Conservation (phyloP, 2,113 vertebrate species). For the Callipepla squamata region DNA sequence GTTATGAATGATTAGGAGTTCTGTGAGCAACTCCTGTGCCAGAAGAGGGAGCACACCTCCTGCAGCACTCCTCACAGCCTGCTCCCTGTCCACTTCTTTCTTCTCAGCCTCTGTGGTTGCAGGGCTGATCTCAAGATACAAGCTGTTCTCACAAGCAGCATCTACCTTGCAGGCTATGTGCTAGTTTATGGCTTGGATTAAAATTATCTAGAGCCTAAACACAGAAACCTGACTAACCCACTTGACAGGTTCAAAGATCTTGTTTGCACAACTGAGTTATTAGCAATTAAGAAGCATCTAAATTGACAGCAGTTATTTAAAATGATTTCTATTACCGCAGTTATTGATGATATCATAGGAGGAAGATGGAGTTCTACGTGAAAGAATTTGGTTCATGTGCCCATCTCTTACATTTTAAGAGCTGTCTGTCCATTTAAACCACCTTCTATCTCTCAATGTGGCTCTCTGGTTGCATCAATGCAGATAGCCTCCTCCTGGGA, state of each 20-base stretch:
- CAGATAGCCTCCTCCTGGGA: not conserved
- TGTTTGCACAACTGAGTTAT: not conserved
- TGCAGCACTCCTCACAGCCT: not conserved
- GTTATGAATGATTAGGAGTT: not conserved
- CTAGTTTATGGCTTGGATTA: not conserved
- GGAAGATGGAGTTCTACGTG: not conserved
- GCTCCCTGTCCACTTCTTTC: not conserved
- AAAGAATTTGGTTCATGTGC: not conserved
- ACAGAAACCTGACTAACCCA: not conserved
- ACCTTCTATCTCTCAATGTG: not conserved
- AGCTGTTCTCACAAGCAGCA: not conserved
- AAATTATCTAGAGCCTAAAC: not conserved
- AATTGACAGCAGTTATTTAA: not conserved
- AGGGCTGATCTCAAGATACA: too few species aligned
- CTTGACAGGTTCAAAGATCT: not conserved
- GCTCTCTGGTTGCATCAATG: not conserved
- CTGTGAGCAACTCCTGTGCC: rapidly evolving
- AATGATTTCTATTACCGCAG: not conserved
- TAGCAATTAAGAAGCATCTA: not conserved
- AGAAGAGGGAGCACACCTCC: not conserved
- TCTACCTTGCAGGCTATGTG: not conserved
- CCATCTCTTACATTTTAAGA: not conserved
- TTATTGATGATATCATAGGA: not conserved
- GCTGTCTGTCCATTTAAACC: not conserved
- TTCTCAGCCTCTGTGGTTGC: not conserved